phyloP scores from a whole-genome alignment of 2,113 vertebrate species.

The Apus apus region DNA sequence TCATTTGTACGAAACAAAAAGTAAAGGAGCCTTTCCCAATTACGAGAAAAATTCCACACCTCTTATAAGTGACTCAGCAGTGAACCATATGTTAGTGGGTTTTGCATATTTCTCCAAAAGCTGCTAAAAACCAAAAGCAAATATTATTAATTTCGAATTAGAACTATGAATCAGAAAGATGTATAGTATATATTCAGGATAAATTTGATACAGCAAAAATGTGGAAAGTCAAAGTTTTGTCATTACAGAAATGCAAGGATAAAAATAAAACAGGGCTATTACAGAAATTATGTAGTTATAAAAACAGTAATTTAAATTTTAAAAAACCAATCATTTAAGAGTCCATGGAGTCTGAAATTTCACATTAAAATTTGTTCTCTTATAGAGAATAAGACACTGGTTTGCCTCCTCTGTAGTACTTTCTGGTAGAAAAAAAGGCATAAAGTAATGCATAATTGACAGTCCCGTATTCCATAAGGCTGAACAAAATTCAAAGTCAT shows the following conservation, averaged over 20 bases:
- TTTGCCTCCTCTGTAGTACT: background rate
- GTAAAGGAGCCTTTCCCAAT: background rate
- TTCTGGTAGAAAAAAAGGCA: background rate
- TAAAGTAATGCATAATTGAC: background rate
- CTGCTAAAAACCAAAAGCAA: background rate
- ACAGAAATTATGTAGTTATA: background rate
- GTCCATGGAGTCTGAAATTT: background rate
- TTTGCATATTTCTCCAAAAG: background rate
- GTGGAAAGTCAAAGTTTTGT: background rate
- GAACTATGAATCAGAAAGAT: background rate
- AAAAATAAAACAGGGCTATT: background rate
- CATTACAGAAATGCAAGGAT: background rate
- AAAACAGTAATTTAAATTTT: background rate
- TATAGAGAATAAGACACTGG: background rate
- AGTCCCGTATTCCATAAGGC: background rate
- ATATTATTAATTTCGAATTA: background rate
- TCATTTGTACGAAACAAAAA: background rate
- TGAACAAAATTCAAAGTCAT: background rate
- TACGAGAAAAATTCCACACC: background rate
- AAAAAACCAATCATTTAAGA: background rate
- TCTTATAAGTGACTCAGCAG: background rate
- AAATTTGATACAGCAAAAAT: background rate
- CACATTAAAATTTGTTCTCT: background rate
- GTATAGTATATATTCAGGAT: background rate
- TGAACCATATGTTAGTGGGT: background rate